A percentile compares a stretch with the other conserved stretches of the same genome.
Conservation (phyloP, 2,113 vertebrate genomes). For the Riparia riparia region DNA sequence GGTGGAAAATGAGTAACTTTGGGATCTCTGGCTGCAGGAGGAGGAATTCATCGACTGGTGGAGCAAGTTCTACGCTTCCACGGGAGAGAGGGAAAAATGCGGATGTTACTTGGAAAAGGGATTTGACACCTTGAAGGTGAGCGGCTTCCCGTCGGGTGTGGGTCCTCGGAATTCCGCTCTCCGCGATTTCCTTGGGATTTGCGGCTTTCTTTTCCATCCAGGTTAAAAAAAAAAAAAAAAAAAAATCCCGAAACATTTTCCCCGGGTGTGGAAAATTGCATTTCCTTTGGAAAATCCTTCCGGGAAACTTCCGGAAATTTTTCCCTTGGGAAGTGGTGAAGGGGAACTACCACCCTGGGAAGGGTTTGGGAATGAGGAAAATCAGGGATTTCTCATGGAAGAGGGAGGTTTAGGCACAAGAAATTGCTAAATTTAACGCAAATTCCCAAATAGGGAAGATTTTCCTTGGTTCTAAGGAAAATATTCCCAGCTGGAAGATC, state of each 20-base stretch:
- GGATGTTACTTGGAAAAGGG: constrained; percentile 91
- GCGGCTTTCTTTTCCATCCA: accelerated
- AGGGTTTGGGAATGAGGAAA: background rate
- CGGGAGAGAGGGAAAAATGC: constrained; percentile 88
- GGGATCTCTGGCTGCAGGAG: constrained; percentile 73
- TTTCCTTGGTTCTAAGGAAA: background rate
- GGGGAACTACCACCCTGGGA: background rate
- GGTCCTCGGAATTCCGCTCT: background rate
- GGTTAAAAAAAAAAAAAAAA: background rate
- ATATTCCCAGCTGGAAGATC: background rate
- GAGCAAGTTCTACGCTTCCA: constrained; percentile 96
- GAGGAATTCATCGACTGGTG: constrained; percentile 98
- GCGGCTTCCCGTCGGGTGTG: accelerated
- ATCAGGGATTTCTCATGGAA: background rate
- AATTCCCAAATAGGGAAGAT: background rate
- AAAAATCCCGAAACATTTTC: accelerated
- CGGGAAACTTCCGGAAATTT: accelerated
- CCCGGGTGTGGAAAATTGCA: accelerated
- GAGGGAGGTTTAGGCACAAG: no score
- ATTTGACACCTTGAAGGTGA: constrained; percentile 90
- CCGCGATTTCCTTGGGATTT: accelerated
- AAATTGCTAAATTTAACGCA: accelerated
- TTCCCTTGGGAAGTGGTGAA: background rate
- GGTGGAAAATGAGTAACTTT: background rate
- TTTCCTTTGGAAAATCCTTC: background rate